Evolutionary conservation across 2,888 invertebrate genomes (phyloP).

Genomic region (Sepioteuthis lessoniana): DNA sequence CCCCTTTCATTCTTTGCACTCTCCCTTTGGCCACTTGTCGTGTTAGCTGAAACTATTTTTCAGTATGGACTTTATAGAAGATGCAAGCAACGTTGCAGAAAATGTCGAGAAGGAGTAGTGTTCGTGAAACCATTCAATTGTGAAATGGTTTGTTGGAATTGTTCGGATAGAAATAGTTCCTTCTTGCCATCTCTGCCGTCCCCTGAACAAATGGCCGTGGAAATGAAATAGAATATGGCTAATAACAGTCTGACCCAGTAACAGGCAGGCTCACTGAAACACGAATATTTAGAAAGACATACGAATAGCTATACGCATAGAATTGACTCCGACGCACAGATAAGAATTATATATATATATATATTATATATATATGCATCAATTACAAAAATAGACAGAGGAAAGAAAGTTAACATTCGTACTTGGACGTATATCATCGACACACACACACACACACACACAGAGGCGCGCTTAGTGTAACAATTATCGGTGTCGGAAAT

Average conservation of each 20-base stretch:
- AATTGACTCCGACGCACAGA: neutral
- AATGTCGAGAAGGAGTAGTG: slow-evolving; percentile 16
- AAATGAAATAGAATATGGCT: slow-evolving; percentile 23
- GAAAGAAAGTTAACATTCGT: too few species aligned
- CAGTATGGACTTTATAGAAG: neutral
- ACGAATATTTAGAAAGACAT: neutral
- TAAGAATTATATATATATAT: too few species aligned
- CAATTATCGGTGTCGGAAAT: too few species aligned
- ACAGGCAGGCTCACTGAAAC: neutral
- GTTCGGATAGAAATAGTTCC: neutral
- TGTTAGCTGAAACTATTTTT: neutral
- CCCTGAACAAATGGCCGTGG: neutral
- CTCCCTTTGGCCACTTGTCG: neutral
- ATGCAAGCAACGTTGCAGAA: neutral
- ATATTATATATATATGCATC: too few species aligned
- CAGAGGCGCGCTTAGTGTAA: too few species aligned
- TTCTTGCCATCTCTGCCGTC: neutral
- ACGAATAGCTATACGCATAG: neutral
- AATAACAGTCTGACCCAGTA: slow-evolving; percentile 5
- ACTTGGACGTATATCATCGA: too few species aligned
- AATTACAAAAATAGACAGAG: too few species aligned
- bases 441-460: too few species aligned
- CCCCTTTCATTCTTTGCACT: neutral
- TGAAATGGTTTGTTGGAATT: slow-evolving; percentile 2
- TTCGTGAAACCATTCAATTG: slow-evolving; percentile 33